Evolutionary conservation across 2,888 invertebrate genomes (phyloP).

Genomic region (Eulithis prunata): DNA sequence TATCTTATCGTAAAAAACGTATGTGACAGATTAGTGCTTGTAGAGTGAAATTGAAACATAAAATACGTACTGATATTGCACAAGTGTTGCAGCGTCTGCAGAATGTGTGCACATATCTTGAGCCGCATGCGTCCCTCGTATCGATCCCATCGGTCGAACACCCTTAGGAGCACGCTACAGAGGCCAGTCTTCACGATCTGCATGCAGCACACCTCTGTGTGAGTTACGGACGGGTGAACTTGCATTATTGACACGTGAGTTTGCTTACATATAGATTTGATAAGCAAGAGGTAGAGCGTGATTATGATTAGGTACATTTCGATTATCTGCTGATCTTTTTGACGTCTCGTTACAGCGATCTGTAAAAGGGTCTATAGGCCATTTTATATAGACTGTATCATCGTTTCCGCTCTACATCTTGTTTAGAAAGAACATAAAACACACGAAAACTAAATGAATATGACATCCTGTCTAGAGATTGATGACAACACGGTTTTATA

Average conservation of each 20-base stretch:
- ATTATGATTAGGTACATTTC: not conserved
- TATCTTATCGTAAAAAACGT: too few species aligned
- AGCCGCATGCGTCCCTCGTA: conserved; percentile 86
- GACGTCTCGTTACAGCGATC: too few species aligned
- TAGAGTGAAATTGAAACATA: conserved; percentile 37
- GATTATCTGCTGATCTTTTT: not conserved
- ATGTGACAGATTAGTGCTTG: not conserved
- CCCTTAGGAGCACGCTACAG: conserved; percentile 82
- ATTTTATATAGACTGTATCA: not conserved
- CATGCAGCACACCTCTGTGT: conserved; percentile 86
- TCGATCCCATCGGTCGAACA: conserved; percentile 87
- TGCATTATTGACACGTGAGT: conserved; percentile 27
- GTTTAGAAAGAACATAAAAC: not conserved
- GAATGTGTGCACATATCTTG: conserved; percentile 85
- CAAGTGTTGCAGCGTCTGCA: conserved; percentile 85
- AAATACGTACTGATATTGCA: conserved; percentile 85
- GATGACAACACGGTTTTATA: conserved; percentile 13
- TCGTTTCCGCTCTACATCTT: not conserved
- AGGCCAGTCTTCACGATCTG: conserved; percentile 86
- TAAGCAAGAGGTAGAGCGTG: conserved; percentile 7
- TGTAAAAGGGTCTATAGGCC: too few species aligned
- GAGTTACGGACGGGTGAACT: conserved; percentile 74
- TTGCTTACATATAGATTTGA: not conserved
- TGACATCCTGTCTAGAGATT: not conserved
- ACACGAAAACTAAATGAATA: not conserved